Evolutionary conservation across 2,888 invertebrate species (phyloP).

Genomic region (Ophion slaviceki): DNA sequence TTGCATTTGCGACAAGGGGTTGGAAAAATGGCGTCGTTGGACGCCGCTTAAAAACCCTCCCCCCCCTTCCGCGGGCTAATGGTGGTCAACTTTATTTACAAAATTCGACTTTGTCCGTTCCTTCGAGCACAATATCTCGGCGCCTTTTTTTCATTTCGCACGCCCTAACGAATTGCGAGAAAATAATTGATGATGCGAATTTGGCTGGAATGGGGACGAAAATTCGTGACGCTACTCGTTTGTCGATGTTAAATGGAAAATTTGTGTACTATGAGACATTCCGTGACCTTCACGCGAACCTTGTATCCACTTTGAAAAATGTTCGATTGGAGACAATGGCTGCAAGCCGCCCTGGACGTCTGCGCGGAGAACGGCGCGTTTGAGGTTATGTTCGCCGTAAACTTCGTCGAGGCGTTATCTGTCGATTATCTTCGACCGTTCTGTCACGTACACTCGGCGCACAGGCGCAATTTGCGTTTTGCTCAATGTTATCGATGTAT

Average conservation of each 20-base stretch:
- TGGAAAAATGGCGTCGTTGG: constrained; percentile 76
- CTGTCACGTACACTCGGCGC: neutral
- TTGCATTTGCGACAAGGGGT: constrained; percentile 67
- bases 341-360: neutral
- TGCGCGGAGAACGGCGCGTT: neutral
- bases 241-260: neutral
- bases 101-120: neutral
- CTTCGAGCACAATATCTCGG: neutral
- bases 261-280: neutral
- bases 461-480: neutral
- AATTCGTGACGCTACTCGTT: neutral
- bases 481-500: neutral
- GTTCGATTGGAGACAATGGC: neutral
- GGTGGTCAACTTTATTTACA: constrained; percentile 2
- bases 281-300: constrained; percentile 10
- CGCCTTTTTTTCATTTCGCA: neutral
- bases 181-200: neutral
- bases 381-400: neutral
- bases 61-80: neutral
- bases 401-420: neutral
- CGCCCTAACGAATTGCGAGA: neutral
- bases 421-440: neutral
- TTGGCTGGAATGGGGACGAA: neutral
- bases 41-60: constrained; percentile 46
- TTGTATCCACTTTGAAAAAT: neutral